Evolutionary conservation across 2,888 invertebrate genomes (phyloP).

Genomic region (Limnephilus lunatus): DNA sequence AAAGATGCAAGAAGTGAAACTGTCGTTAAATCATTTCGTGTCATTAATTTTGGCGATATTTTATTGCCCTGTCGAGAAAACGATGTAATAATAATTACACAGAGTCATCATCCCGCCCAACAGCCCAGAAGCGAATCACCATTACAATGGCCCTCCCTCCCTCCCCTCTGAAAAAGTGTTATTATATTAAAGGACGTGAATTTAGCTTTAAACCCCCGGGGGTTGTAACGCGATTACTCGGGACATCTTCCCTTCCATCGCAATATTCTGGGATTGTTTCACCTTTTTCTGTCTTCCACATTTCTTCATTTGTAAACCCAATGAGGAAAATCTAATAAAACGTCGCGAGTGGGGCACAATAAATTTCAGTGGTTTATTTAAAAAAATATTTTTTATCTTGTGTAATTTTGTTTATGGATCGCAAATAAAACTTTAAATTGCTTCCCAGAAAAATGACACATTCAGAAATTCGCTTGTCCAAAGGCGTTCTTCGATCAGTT

Average conservation of each 20-base stretch:
- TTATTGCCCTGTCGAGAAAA: conserved; percentile 33
- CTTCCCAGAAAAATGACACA: background rate
- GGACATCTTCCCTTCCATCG: conserved; percentile 36
- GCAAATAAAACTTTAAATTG: background rate
- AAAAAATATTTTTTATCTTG: background rate
- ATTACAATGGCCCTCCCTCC: conserved; percentile 20
- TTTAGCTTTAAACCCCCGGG: conserved; percentile 59
- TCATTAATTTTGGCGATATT: conserved; percentile 48
- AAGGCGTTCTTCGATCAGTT: no score
- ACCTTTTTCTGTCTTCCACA: background rate
- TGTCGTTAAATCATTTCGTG: conserved; percentile 32
- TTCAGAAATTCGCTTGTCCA: no score
- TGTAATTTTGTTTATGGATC: background rate
- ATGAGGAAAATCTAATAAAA: conserved; percentile 2
- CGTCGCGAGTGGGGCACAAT: background rate
- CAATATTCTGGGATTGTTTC: background rate
- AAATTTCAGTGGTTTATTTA: background rate
- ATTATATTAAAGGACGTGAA: conserved; percentile 55
- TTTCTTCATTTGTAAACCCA: conserved; percentile 10
- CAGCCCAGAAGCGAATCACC: conserved; percentile 34
- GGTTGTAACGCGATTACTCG: conserved; percentile 56
- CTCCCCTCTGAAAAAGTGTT: conserved; percentile 12
- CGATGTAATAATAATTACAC: conserved; percentile 38
- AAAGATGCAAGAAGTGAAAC: background rate
- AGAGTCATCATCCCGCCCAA: conserved; percentile 37